Conservation (phyloP, 2,113 vertebrate species). For the Muscicapa adusta region DNA sequence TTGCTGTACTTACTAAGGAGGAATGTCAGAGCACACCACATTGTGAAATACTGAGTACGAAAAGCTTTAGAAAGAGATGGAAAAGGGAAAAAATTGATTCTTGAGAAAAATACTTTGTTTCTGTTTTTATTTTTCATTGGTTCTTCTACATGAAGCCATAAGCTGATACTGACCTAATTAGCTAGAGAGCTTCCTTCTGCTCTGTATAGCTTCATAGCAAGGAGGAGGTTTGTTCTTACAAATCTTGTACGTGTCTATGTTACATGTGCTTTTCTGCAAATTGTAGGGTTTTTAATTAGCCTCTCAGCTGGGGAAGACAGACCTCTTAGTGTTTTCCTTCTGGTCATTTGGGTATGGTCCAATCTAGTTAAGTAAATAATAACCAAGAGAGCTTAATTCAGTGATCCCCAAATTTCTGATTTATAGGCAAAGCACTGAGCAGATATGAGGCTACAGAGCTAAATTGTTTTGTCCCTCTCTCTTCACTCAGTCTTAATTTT, state of each 20-base stretch:
- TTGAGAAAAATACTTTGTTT: background rate
- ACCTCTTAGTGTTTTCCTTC: constrained; percentile 17
- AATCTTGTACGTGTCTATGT: background rate
- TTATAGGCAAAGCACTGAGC: background rate
- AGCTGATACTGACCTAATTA: constrained; percentile 31
- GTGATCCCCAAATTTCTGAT: background rate
- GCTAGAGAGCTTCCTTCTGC: background rate
- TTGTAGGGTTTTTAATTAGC: constrained; percentile 22
- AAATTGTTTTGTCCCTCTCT: background rate
- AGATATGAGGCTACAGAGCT: background rate
- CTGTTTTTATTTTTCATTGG: background rate
- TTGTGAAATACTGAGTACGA: constrained; percentile 19
- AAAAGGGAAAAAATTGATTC: background rate
- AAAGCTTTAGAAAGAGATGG: background rate
- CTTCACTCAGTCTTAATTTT: background rate
- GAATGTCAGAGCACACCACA: constrained; percentile 25
- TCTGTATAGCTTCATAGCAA: background rate
- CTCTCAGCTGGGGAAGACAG: background rate
- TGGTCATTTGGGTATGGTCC: background rate
- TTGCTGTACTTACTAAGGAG: constrained; percentile 43
- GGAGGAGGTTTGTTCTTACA: background rate
- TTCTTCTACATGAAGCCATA: constrained; percentile 1
- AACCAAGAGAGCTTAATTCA: background rate
- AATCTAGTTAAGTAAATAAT: constrained; percentile 37
- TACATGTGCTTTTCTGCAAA: background rate